Evolutionary conservation across 2,113 vertebrate genomes (phyloP).

Genomic region (Lanius ludovicianus): DNA sequence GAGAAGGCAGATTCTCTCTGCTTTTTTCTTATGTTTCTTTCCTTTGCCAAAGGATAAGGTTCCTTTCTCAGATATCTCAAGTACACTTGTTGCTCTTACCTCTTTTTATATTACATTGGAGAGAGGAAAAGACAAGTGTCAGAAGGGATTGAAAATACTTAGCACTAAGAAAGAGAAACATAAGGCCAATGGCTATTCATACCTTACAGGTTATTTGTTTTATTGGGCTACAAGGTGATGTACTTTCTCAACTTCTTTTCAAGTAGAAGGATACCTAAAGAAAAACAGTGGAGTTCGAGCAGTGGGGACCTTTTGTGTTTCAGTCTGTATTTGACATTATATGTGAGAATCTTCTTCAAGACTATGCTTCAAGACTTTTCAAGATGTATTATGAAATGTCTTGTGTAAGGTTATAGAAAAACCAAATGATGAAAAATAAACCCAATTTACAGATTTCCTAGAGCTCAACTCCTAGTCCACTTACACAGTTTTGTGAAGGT

Average conservation of each 20-base stretch:
- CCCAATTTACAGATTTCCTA: background rate
- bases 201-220: background rate
- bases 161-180: background rate
- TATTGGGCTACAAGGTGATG: background rate
- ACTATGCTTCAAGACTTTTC: background rate
- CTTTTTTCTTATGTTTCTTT: background rate
- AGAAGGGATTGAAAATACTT: background rate
- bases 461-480: background rate
- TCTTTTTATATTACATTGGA: background rate
- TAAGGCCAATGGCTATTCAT: background rate
- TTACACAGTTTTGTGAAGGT: background rate
- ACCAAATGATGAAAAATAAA: background rate
- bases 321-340: background rate
- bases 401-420: background rate
- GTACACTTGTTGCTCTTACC: background rate
- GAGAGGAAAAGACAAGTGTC: background rate
- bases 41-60: background rate
- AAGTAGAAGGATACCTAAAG: background rate
- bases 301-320: background rate
- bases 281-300: background rate
- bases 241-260: background rate
- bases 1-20: background rate
- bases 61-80: background rate
- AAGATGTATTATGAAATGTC: background rate
- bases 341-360: background rate